Base-by-base conservation (phyloP, 1,140 invertebrate species). In the Papilio glaucus region DNA sequence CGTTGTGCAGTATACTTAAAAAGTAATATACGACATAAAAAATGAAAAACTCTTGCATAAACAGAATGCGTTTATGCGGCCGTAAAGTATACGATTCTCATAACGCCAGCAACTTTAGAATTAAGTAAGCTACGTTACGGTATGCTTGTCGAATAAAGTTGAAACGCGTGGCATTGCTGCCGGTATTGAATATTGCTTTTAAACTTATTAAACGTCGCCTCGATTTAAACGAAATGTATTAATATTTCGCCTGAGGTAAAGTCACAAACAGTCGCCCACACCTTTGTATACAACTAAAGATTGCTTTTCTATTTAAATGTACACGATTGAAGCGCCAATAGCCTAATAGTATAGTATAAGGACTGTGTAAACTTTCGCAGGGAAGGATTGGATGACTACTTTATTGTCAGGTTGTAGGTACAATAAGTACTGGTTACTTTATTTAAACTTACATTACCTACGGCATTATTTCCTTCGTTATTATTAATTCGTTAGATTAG, bases 1-100 rank as follows among this genome's bases (percentile, higher is more conserved):
- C n/a, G 8, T 24, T 2, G n/a, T 21, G 15, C 7, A 21, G 24
- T 53, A 53, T 24, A 53, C 49, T 53, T 18, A 53, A 12, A 53
- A 53, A 53, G 18, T 53, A 18, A 24, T 21, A 49, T 6, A 3
- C 1, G 18, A 45, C n/a, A 45, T 45, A 53, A 53, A 53, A 53
- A 53, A 53, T 53, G 21, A 24, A 53, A 24, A 53, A 53, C 49
- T 9, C 10, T 53, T 53, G 12, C 12, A 53, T 53, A 53, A 12
- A 53, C 21, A 53, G 18, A 53, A 53, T 75, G 72, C 65, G 70
- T 81, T 88, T 87, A 87, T 82, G 76, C 73, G 77, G 78, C 81
- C 79, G 79, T 85, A 79, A 83, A 89, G 85, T 89, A 85, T 77
- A 71, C 81, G 82, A 86, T 89, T 87, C 87, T 87, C 84, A 87